These are phyloP conservation scores for Digitonthophagus gazella DNA, from an alignment of 2,888 invertebrate species.

Conservation along the genomic window DNA sequence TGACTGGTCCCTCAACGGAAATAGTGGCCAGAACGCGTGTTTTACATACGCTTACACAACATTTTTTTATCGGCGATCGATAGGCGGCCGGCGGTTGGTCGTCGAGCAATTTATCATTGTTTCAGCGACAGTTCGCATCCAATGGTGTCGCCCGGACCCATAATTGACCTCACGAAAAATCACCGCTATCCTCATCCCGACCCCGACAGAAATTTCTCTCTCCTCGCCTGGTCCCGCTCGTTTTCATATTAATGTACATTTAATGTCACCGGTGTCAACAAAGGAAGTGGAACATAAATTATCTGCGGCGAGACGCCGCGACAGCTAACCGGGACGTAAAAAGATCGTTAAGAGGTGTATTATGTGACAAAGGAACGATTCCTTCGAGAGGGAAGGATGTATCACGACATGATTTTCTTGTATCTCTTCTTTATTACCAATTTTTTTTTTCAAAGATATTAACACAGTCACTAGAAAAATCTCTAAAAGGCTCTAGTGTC, in stretches of 20 bases:
- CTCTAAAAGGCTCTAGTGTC: no score
- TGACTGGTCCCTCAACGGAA: conserved; percentile 34
- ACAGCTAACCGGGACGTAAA: background rate
- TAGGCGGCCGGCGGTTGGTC: conserved; percentile 31
- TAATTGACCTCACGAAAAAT: conserved; percentile 12
- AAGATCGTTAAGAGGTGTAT: background rate
- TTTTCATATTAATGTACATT: conserved; percentile 22
- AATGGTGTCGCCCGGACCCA: background rate
- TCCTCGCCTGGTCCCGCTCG: background rate
- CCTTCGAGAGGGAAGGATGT: background rate
- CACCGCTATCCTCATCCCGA: background rate
- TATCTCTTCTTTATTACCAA: background rate
- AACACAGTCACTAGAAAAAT: no score
- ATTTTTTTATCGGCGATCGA: conserved; percentile 40
- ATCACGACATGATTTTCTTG: background rate
- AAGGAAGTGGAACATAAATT: conserved; percentile 26
- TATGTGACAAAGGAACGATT: background rate
- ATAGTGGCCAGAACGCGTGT: conserved; percentile 36
- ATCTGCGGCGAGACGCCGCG: conserved; percentile 4
- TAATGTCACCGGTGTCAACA: conserved; percentile 26
- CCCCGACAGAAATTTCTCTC: conserved; percentile 3
- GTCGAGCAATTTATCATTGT: conserved; percentile 29
- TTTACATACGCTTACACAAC: conserved; percentile 39
- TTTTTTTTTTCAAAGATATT: background rate
- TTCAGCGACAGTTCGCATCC: conserved; percentile 22